These are phyloP conservation scores for Bacillus rossius DNA, from an alignment of 1,140 invertebrate species.

Conservation along the genomic window DNA sequence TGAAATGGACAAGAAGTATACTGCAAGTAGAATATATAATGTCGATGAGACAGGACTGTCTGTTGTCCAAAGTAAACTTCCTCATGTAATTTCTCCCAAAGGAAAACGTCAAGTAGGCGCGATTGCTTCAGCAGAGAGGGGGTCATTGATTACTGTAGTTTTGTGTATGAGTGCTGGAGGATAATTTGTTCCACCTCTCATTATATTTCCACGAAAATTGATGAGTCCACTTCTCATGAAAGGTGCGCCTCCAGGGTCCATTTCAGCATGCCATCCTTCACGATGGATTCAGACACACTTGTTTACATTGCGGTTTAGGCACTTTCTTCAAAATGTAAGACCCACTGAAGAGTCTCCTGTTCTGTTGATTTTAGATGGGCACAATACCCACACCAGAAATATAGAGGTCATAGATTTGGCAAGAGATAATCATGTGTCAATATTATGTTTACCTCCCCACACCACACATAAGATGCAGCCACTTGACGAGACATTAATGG, in stretches of 20 bases:
- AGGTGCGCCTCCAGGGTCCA: constrained; percentile 25
- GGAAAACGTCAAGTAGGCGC: constrained; percentile 31
- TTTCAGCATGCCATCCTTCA: constrained; percentile 27
- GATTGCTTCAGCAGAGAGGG: constrained; percentile 29
- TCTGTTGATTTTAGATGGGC: constrained; percentile 38
- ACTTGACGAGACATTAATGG: constrained; percentile 39
- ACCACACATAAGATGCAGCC: constrained; percentile 22
- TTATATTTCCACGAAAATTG: constrained; percentile 33
- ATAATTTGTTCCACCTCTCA: constrained; percentile 30
- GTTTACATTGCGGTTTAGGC: constrained; percentile 37
- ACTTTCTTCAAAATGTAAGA: constrained; percentile 28
- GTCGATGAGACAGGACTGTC: background rate
- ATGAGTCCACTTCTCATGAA: constrained; percentile 20
- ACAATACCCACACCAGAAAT: constrained; percentile 37
- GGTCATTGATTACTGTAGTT: constrained; percentile 30
- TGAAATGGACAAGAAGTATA: background rate
- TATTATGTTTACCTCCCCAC: constrained; percentile 38
- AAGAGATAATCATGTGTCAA: constrained; percentile 32
- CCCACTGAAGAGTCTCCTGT: constrained; percentile 26
- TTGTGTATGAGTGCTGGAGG: constrained; percentile 34
- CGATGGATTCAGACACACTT: constrained; percentile 34
- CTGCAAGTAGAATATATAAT: background rate
- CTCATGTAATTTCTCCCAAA: constrained; percentile 25
- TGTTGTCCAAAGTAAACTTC: constrained; percentile 12
- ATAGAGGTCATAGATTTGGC: constrained; percentile 35